Percentiles rank a stretch among this genome's conserved stretches.
phyloP scores from a whole-genome alignment of 2,797 vertebrate genomes.

The Brotula barbata region DNA sequence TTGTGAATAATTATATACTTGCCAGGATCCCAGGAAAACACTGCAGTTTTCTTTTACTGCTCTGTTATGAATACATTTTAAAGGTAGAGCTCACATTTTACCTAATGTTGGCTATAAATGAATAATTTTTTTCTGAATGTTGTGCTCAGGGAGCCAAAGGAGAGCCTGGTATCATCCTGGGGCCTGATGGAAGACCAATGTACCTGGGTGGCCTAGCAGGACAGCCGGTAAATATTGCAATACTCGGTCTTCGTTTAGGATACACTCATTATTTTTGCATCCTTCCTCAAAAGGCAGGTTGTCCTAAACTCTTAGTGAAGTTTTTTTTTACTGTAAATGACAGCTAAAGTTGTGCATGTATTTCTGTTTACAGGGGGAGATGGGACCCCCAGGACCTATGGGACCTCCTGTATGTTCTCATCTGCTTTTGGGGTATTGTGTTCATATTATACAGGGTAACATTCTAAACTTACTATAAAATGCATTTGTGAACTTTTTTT shows the following conservation, averaged over 20 bases:
- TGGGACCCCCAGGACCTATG: slow-evolving; percentile 62
- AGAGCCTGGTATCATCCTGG: slow-evolving; percentile 80
- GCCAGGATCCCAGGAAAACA: no score
- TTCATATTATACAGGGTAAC: not conserved
- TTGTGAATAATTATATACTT: not conserved
- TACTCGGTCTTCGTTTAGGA: not conserved
- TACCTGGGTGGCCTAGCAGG: slow-evolving; percentile 62
- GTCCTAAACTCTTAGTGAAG: no score
- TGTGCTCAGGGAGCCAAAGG: slow-evolving; percentile 87
- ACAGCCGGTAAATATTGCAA: slow-evolving; percentile 48
- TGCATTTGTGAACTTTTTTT: not conserved
- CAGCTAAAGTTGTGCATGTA: not conserved
- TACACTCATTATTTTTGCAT: not conserved
- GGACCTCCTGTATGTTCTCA: slow-evolving; percentile 61
- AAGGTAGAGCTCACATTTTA: not conserved
- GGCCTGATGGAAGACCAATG: slow-evolving; percentile 72
- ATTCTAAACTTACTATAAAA: not conserved
- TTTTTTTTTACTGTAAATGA: not conserved
- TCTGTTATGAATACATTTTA: not conserved
- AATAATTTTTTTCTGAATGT: not conserved
- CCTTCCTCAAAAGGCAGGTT: not conserved
- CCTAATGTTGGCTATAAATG: not conserved
- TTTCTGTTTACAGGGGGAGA: slow-evolving; percentile 61
- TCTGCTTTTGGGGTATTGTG: not conserved
- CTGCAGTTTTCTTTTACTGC: not conserved